Percentiles rank a stretch among this genome's conserved stretches.
phyloP scores from a whole-genome alignment of 2,888 invertebrate species.

The Autographa gamma region DNA sequence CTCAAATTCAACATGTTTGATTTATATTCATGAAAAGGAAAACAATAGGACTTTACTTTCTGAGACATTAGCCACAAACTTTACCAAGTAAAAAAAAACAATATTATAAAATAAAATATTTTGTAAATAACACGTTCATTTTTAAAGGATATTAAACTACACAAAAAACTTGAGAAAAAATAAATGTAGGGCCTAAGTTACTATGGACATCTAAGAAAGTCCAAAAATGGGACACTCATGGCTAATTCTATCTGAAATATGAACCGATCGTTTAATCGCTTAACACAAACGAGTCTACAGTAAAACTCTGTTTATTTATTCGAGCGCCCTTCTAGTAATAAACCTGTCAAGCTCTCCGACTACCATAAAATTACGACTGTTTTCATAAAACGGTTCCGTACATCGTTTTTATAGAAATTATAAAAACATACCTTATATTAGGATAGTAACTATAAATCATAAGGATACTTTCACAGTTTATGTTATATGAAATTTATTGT shows the following conservation, averaged over 20 bases:
- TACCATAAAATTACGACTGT: slow-evolving; percentile 41
- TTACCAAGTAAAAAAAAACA: neutral
- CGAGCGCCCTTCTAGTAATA: slow-evolving; percentile 45
- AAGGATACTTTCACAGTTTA: slow-evolving; percentile 28
- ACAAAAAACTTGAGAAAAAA: no score
- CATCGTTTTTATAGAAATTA: slow-evolving; percentile 40
- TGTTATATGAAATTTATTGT: slow-evolving; percentile 21
- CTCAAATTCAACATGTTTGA: no score
- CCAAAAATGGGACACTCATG: neutral
- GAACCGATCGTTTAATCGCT: slow-evolving; percentile 19
- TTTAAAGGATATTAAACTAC: no score
- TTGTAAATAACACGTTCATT: neutral
- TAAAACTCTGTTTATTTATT: slow-evolving; percentile 47
- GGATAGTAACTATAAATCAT: slow-evolving; percentile 49
- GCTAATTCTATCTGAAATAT: slow-evolving; percentile 21
- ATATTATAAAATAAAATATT: neutral
- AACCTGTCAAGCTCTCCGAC: slow-evolving; percentile 52
- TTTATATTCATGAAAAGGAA: no score
- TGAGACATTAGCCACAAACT: neutral
- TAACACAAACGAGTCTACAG: slow-evolving; percentile 28
- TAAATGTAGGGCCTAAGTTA: no score
- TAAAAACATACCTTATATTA: slow-evolving; percentile 41
- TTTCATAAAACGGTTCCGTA: slow-evolving; percentile 46
- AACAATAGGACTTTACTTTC: no score
- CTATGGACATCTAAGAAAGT: no score